These are phyloP conservation scores for Aplidium turbinatum DNA, from an alignment of 23 tunicate species.

Conservation along the genomic window DNA sequence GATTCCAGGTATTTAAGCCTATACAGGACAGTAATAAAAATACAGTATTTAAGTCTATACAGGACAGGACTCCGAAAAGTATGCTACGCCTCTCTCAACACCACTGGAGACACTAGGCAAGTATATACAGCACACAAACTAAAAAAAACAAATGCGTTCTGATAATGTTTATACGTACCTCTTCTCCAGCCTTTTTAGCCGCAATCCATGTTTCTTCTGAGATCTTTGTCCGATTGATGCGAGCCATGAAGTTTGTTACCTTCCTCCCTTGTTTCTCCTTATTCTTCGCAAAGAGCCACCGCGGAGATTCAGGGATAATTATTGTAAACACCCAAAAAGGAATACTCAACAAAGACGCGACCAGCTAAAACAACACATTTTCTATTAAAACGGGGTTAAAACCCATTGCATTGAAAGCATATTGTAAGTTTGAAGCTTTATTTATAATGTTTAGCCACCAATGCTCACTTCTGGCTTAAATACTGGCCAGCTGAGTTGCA, in stretches of 20 bases:
- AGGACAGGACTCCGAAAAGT: not conserved
- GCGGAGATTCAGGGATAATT: slow-evolving; percentile 39
- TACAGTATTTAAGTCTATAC: not conserved
- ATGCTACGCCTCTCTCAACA: not conserved
- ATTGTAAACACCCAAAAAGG: slow-evolving; percentile 21
- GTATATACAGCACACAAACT: not conserved
- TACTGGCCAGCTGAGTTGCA: no score
- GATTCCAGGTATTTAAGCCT: no score
- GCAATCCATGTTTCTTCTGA: slow-evolving; percentile 18
- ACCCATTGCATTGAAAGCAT: no score
- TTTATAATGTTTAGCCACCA: no score
- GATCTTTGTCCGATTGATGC: slow-evolving; percentile 11
- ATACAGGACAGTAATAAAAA: not conserved
- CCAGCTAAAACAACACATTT: slow-evolving; percentile 31
- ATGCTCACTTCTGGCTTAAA: no score
- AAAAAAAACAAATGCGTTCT: not conserved
- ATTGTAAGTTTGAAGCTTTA: no score
- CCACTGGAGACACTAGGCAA: not conserved
- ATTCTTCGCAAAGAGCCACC: slow-evolving; percentile 40
- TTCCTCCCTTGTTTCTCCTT: slow-evolving; percentile 15
- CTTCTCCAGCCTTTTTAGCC: slow-evolving; percentile 8
- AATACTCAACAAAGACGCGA: not conserved
- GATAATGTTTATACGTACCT: no score
- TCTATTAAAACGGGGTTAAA: no score
- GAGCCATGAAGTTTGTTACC: slow-evolving; percentile 5